These are phyloP conservation scores for Caenorhabditis auriculariae DNA, from an alignment of 2,888 invertebrate genomes.

Conservation along the genomic window DNA sequence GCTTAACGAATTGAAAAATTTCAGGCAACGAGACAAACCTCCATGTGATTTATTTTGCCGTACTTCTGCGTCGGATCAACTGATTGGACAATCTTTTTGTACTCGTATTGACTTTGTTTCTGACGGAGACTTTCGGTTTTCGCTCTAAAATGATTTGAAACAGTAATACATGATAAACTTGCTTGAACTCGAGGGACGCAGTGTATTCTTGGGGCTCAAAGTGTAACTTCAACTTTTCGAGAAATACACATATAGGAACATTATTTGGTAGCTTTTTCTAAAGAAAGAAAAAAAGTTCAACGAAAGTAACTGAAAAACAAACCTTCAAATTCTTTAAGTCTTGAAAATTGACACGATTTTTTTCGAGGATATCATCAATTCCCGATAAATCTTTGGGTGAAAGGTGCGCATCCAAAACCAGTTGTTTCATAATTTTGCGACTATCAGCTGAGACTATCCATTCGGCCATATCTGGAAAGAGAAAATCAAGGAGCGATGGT, in stretches of 20 bases:
- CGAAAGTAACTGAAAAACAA: not conserved
- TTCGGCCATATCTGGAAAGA: slow-evolving; percentile 12
- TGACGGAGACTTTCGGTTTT: slow-evolving; percentile 28
- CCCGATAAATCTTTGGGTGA: slow-evolving; percentile 4
- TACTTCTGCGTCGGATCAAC: slow-evolving; percentile 40
- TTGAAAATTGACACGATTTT: slow-evolving; percentile 21
- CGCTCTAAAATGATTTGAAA: slow-evolving; percentile 4
- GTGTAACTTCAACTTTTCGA: slow-evolving; percentile 13
- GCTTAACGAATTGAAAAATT: too few species aligned
- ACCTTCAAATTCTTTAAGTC: slow-evolving; percentile 29
- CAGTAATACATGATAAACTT: not conserved
- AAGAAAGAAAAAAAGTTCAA: slow-evolving; percentile 1
- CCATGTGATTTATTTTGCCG: slow-evolving; percentile 27
- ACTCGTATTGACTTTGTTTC: slow-evolving; percentile 33
- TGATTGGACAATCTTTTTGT: slow-evolving; percentile 29
- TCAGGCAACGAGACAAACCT: slow-evolving; percentile 8
- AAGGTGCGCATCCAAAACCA: slow-evolving; percentile 2
- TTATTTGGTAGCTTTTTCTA: slow-evolving; percentile 19
- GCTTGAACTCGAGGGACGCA: slow-evolving; percentile 30
- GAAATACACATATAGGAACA: slow-evolving; percentile 25
- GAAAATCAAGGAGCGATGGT: too few species aligned
- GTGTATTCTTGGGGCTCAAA: slow-evolving; percentile 21
- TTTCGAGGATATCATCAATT: slow-evolving; percentile 11
- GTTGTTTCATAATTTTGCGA: slow-evolving; percentile 1
- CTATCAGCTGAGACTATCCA: slow-evolving; percentile 16